A percentile compares a stretch with the other conserved stretches of the same genome.
Evolutionary conservation across 2,888 invertebrate species (phyloP).

Genomic region (Nymphalis urticae): DNA sequence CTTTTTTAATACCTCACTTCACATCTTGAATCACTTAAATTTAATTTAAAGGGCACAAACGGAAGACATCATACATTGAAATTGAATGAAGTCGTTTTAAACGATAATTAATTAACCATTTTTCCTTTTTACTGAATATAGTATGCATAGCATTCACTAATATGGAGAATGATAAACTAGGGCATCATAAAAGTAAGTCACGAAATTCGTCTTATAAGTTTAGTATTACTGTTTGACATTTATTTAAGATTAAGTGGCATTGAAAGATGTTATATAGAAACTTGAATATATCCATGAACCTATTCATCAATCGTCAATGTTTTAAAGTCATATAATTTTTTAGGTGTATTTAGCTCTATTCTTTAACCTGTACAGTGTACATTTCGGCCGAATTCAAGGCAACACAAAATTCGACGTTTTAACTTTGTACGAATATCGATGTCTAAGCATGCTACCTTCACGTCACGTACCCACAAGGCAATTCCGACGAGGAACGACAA

Average conservation of each 20-base stretch:
- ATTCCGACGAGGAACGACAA: constrained; percentile 71
- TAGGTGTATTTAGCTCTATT: too few species aligned
- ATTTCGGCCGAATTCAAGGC: neutral
- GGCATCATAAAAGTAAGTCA: neutral
- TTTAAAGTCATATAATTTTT: too few species aligned
- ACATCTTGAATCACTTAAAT: too few species aligned
- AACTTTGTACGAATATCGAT: constrained; percentile 6
- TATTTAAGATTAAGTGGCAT: constrained; percentile 3
- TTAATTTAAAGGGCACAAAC: too few species aligned
- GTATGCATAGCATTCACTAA: neutral
- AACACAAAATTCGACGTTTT: constrained; percentile 11
- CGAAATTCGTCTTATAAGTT: neutral
- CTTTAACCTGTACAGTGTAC: constrained; percentile 13
- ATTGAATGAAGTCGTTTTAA: too few species aligned
- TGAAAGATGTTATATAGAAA: neutral
- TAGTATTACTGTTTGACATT: constrained; percentile 1
- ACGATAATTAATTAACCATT: neutral
- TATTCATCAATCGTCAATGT: constrained; percentile 37
- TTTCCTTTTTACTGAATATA: neutral
- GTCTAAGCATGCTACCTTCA: constrained; percentile 48
- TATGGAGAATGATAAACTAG: neutral
- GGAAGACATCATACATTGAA: too few species aligned
- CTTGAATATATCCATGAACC: neutral
- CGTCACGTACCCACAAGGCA: constrained; percentile 70
- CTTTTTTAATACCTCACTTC: too few species aligned